Base-by-base conservation (phyloP, 2,888 invertebrate genomes). In the Agrotis ipsilon region DNA sequence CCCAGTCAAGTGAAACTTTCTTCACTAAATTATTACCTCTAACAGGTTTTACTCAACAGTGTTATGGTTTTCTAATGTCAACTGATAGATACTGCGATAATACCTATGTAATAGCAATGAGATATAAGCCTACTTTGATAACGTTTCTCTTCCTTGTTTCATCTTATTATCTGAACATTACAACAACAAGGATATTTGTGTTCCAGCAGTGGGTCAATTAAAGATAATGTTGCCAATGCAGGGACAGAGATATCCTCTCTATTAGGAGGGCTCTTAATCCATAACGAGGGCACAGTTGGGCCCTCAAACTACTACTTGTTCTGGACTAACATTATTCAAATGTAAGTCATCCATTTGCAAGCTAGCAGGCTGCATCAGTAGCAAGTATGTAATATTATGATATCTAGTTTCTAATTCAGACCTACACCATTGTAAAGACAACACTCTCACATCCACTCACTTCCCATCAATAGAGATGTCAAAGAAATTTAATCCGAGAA, bases 401-500 rank as follows among this genome's bases (percentile, higher is more conserved):
- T 54, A 4, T 62, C 19, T 21, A 58, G 49, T 66, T 79, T 62
- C 48, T 65, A 45, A 21, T 32, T 65, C 14, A 58, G 7, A 60
- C 45, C 19, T 43, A 59, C 2, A 46, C 39, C 49, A 69, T 68
- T 61, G 54, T 62, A 58, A 18, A 61, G 5, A 52, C 49, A n/a
- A 54, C 52, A 64, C 63, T 66, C 68, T 70, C 73, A 64, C 72
- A 60, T 66, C 27, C 58, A 73, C 45, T 70, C 46, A 65, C 67
- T 68, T 79, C 58, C 48, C 73, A 68, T 81, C 66, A 78, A 78
- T 64, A 68, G 69, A 68, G 66, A 73, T 75, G 71, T 69, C 68
- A 70, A 74, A 84, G 82, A 72, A 77, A 72, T 73, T 65, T 71
- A 67, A 76, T 78, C 67, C 59, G 48, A 57, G 61, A 65, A 58